These are phyloP conservation scores for Diuraphis noxia DNA, from an alignment of 1,140 invertebrate genomes.

Conservation along the genomic window DNA sequence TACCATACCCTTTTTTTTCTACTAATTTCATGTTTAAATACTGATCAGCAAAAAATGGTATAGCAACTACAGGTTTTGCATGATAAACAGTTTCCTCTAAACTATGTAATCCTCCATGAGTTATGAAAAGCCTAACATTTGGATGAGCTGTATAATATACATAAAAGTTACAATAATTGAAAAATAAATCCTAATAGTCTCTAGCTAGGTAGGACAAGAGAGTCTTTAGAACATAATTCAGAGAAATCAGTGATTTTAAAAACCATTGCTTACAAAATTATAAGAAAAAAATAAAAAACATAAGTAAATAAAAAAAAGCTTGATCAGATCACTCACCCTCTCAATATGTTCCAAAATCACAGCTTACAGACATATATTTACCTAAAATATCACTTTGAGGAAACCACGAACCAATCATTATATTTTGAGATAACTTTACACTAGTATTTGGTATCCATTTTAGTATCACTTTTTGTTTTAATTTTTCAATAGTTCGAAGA, in stretches of 20 bases:
- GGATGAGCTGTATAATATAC: constrained; percentile 57
- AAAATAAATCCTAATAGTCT: background rate
- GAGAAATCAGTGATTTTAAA: background rate
- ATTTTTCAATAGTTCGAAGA: constrained; percentile 58
- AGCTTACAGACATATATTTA: background rate
- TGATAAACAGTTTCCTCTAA: constrained; percentile 61
- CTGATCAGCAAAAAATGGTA: constrained; percentile 71
- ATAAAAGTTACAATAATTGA: background rate
- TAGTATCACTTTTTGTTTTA: constrained; percentile 64
- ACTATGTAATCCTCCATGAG: constrained; percentile 65
- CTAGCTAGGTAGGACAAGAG: background rate
- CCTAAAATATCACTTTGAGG: constrained; percentile 55
- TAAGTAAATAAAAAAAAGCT: background rate
- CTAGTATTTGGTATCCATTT: constrained; percentile 64
- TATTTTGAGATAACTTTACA: constrained; percentile 38
- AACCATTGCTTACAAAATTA: background rate
- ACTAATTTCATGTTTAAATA: constrained; percentile 61
- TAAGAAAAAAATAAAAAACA: background rate
- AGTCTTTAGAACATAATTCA: background rate
- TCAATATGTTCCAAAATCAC: too few relatives aligned
- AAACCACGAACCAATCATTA: constrained; percentile 45
- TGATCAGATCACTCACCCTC: background rate
- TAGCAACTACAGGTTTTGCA: constrained; percentile 63
- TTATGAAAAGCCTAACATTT: constrained; percentile 63
- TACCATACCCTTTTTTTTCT: constrained; percentile 59